Evolutionary conservation across 2,797 vertebrate species (phyloP), one percentile per base, ranked within the genome.

Genomic region (Semaprochilodus insignis): DNA sequence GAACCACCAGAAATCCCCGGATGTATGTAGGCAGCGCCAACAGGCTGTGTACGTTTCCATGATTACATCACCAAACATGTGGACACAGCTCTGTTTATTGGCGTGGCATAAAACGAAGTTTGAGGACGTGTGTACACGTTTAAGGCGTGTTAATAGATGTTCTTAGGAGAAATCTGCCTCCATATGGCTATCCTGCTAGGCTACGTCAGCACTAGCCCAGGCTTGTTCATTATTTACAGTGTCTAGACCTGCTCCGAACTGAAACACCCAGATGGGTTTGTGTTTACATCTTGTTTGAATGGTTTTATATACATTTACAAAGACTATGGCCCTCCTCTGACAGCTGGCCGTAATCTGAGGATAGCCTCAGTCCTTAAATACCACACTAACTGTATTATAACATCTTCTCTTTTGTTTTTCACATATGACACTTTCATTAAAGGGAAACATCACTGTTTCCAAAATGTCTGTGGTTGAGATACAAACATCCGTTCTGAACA

Each of bases 31-130:
- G 34, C 59, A 54, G 40, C n/a, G 48, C 48, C 75, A 25, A 27
- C 51, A 71, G 40, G 44, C 74, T 77, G 74, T 10, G 31, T 69
- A 48, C 54, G 44, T 6, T 65, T 54, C 25, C n/a, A 14, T 19
- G 72, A 10, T 85, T 71, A 81, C 81, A 27, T 87, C 81, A 85
- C 44, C 65, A 54, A 54, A 54, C 54, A 25, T 69, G n/a, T n/a
- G 40, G 69, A 85, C 73, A 54, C 52, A 44, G 69, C 48, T 63
- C 25, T 44, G 72, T 48, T 57, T 59, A 31, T 31, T 25, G n/a
- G 36, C 70, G 59, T 21, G 19, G 31, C 31, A 31, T 31, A 48
- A 11, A 48, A 27, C 0, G 13, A 48, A 34, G 6, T 17, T 25
- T 74, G 21, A 34, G 13, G 27, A 36, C n/a, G 54, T 31, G 19